phyloP scores from a whole-genome alignment of 2,888 invertebrate genomes.

The Candidula unifasciata region DNA sequence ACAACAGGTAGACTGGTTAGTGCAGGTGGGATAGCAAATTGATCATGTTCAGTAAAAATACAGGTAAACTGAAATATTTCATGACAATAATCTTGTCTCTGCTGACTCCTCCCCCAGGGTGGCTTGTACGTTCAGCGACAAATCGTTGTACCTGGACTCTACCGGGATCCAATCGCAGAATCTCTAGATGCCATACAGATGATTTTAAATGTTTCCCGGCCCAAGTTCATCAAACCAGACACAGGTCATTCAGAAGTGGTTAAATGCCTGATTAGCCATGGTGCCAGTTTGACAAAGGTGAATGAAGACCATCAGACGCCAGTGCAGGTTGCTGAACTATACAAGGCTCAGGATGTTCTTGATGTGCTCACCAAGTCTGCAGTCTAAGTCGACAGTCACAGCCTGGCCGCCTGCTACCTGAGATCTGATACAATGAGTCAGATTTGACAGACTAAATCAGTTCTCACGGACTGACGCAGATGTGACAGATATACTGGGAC shows the following conservation, averaged over 20 bases:
- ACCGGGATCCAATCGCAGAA: conserved; percentile 32
- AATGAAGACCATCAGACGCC: not conserved
- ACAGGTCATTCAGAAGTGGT: not conserved
- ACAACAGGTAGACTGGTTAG: too few relatives aligned
- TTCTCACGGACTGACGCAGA: too few relatives aligned
- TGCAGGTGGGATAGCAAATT: too few relatives aligned
- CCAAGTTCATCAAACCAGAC: not conserved
- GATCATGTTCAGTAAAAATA: too few relatives aligned
- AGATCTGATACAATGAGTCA: too few relatives aligned
- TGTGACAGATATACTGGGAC: too few relatives aligned
- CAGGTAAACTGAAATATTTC: too few relatives aligned
- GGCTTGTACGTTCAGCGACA: conserved; percentile 43
- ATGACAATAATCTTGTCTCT: not conserved
- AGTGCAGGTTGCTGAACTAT: not conserved
- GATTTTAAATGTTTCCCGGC: conserved; percentile 6
- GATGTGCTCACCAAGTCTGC: too few relatives aligned
- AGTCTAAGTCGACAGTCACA: too few relatives aligned
- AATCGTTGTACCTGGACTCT: conserved; percentile 51
- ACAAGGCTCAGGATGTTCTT: not conserved
- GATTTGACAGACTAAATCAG: too few relatives aligned
- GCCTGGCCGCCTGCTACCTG: too few relatives aligned
- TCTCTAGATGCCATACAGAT: conserved; percentile 42
- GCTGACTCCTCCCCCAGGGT: conserved; percentile 25
- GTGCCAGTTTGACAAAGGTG: not conserved
- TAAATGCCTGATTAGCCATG: not conserved